phyloP scores from a whole-genome alignment of 2,888 invertebrate genomes.

The Epinotia brunnichana region DNA sequence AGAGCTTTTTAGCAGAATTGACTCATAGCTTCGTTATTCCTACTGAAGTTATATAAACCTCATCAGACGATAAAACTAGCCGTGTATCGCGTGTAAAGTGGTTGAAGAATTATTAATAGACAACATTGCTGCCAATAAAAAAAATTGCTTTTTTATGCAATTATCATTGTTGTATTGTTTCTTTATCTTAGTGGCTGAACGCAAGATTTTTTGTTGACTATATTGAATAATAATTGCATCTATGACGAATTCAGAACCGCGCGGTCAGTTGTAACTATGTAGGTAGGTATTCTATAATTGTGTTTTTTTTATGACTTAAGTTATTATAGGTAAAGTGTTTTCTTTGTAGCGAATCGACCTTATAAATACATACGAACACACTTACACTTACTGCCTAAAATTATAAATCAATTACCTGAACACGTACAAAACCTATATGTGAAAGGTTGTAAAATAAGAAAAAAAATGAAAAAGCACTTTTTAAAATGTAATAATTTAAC shows the following conservation, averaged over 20 bases:
- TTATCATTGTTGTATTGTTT: conserved; percentile 1
- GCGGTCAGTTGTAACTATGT: neutral
- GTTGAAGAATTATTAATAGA: neutral
- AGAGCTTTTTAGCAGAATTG: no score
- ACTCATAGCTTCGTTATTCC: no score
- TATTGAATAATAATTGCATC: neutral
- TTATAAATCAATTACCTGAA: no score
- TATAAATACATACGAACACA: no score
- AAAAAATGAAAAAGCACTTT: no score
- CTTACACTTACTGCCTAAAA: no score
- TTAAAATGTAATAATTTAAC: no score
- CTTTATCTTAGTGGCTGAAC: neutral
- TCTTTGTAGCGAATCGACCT: no score
- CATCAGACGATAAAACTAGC: neutral
- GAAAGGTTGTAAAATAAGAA: no score
- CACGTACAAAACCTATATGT: no score
- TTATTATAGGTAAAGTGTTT: no score
- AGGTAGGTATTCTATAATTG: neutral
- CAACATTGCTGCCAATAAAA: neutral
- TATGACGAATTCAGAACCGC: neutral
- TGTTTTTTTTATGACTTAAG: no score
- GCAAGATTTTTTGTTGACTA: neutral
- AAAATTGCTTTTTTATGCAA: neutral
- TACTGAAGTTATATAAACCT: neutral
- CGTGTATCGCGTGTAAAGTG: neutral